Percentiles rank a stretch among this genome's conserved stretches.
These are phyloP conservation scores for Pyrgus malvae DNA, from an alignment of 2,888 invertebrate species.

Conservation along the genomic window DNA sequence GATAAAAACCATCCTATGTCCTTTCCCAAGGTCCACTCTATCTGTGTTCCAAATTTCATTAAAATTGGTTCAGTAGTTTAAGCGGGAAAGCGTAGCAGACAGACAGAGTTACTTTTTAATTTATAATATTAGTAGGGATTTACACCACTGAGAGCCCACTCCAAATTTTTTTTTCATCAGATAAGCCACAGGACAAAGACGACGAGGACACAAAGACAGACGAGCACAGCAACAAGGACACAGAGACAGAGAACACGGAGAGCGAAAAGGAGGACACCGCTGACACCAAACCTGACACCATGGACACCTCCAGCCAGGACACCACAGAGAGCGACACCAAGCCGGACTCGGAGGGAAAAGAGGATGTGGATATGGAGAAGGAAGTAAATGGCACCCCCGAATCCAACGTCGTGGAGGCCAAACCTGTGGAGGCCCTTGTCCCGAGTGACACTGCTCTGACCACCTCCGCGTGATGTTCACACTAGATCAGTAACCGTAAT, in stretches of 20 bases:
- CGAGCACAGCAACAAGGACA: slow-evolving; percentile 36
- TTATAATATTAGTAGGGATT: no score
- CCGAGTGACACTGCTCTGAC: not conserved
- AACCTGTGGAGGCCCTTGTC: not conserved
- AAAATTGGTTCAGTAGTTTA: no score
- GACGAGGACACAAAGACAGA: slow-evolving; percentile 40
- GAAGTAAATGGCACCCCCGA: slow-evolving; percentile 56
- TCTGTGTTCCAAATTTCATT: no score
- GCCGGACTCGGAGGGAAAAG: slow-evolving; percentile 33
- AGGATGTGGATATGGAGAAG: slow-evolving; percentile 36
- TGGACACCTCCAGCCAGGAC: slow-evolving; percentile 63
- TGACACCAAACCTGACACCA: slow-evolving; percentile 51
- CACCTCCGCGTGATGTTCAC: not conserved
- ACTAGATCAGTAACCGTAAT: not conserved
- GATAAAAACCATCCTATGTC: no score
- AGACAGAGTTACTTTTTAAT: no score
- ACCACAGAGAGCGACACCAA: slow-evolving; percentile 44
- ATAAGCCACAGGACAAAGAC: slow-evolving; percentile 41
- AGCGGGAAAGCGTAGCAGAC: no score
- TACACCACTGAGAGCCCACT: no score
- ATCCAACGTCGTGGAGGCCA: slow-evolving; percentile 24
- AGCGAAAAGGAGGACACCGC: slow-evolving; percentile 42
- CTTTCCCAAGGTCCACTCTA: no score
- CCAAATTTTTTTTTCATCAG: slow-evolving; percentile 22
- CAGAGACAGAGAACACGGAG: slow-evolving; percentile 38